phyloP scores from a whole-genome alignment of 2,113 vertebrate genomes.

The Ceyx cyanopectus region DNA sequence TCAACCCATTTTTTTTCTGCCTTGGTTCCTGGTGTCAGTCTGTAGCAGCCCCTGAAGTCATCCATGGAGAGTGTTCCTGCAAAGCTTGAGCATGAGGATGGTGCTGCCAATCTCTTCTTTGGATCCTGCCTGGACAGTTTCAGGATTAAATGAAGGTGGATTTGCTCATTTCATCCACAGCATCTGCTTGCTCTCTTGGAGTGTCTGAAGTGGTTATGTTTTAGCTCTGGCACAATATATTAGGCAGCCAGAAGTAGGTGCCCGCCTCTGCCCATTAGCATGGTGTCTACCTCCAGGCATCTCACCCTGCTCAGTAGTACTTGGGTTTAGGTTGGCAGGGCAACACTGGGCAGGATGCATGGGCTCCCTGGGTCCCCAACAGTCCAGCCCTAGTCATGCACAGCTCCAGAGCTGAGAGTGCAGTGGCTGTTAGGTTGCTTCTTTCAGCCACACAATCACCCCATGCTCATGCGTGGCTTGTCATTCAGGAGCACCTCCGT shows the following conservation, averaged over 20 bases:
- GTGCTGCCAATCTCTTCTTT: background rate
- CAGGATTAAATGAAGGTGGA: background rate
- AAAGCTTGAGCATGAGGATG: background rate
- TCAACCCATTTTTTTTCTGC: background rate
- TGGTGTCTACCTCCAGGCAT: background rate
- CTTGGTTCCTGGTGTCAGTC: background rate
- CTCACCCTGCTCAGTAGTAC: background rate
- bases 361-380: background rate
- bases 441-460: background rate
- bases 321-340: background rate
- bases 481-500: background rate
- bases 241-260: background rate
- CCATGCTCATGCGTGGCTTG: background rate
- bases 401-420: background rate
- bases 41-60: background rate
- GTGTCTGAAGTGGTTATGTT: fast-evolving
- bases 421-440: background rate
- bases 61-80: fast-evolving
- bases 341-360: background rate
- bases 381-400: background rate
- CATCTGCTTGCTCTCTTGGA: background rate
- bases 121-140: background rate
- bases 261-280: background rate
- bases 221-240: background rate
- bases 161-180: background rate